Evolutionary conservation across 2,888 invertebrate genomes (phyloP).

Genomic region (Lochmaea capreae): DNA sequence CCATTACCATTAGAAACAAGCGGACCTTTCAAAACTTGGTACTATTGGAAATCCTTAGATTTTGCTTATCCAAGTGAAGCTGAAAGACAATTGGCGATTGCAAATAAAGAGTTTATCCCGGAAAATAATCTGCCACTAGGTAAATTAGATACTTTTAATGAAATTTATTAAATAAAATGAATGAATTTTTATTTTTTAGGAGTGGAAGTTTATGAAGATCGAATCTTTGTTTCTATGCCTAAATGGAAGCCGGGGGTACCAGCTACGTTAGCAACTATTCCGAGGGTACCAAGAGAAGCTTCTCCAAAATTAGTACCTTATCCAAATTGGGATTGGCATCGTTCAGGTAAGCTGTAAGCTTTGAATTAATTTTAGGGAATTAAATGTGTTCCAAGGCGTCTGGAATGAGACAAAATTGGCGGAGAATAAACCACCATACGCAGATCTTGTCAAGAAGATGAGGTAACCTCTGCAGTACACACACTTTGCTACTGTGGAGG

Average conservation of each 20-base stretch:
- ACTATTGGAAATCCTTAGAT: constrained; percentile 81
- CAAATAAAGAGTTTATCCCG: constrained; percentile 73
- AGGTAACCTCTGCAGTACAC: too few species aligned
- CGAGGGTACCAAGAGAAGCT: constrained; percentile 68
- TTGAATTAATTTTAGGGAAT: not conserved
- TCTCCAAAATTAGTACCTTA: constrained; percentile 78
- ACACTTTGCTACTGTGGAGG: too few species aligned
- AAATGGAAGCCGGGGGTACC: constrained; percentile 83
- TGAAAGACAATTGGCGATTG: constrained; percentile 72
- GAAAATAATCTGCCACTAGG: constrained; percentile 76
- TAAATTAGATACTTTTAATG: constrained; percentile 23
- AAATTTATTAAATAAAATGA: not conserved
- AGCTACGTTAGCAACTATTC: constrained; percentile 77
- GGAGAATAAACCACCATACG: too few species aligned
- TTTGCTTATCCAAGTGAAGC: constrained; percentile 74
- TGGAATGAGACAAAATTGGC: too few species aligned
- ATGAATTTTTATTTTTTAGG: constrained; percentile 64
- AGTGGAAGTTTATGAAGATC: constrained; percentile 75
- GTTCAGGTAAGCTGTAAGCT: constrained; percentile 68
- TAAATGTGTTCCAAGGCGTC: too few species aligned
- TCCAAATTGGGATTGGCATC: constrained; percentile 80
- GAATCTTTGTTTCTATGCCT: constrained; percentile 81
- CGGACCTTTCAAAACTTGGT: constrained; percentile 72
- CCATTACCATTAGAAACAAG: constrained; percentile 64
- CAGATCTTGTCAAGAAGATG: too few species aligned